Conservation (phyloP, 2,113 vertebrate genomes). For the Thryonomys swinderianus region DNA sequence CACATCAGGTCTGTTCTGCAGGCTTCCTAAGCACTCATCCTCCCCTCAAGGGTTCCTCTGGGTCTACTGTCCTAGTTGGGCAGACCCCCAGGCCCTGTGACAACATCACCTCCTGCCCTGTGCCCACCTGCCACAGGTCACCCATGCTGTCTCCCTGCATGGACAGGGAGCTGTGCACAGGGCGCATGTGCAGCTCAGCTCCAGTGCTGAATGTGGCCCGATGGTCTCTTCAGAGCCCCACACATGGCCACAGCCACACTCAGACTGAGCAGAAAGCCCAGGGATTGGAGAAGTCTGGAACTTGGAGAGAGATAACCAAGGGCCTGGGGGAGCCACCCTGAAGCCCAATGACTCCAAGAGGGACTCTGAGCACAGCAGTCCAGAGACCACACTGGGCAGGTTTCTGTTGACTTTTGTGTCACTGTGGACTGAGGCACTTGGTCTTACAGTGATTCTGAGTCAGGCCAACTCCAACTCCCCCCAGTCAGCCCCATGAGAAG, state of each 20-base stretch:
- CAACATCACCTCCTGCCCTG: not conserved
- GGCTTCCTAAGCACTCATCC: no score
- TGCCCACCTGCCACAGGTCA: not conserved
- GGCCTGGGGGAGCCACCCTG: not conserved
- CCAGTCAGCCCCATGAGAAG: accelerated
- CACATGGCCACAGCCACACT: not conserved
- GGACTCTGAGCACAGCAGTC: not conserved
- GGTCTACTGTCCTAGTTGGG: not conserved
- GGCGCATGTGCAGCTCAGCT: accelerated
- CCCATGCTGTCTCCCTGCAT: no score
- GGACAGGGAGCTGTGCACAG: not conserved
- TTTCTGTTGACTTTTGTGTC: not conserved
- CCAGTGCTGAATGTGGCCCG: accelerated
- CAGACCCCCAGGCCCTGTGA: not conserved
- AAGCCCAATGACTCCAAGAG: accelerated
- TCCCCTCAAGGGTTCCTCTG: no score
- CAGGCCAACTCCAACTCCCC: not conserved
- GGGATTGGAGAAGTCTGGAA: not conserved
- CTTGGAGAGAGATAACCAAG: not conserved
- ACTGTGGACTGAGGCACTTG: not conserved
- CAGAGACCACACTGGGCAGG: accelerated
- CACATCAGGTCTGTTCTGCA: no score
- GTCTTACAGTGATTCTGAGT: not conserved
- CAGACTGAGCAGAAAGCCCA: not conserved
- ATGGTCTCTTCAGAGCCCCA: not conserved